A percentile compares a stretch with the other conserved stretches of the same genome.
These are phyloP conservation scores for Atrichornis clamosus DNA, from an alignment of 2,113 vertebrate species.

Conservation along the genomic window DNA sequence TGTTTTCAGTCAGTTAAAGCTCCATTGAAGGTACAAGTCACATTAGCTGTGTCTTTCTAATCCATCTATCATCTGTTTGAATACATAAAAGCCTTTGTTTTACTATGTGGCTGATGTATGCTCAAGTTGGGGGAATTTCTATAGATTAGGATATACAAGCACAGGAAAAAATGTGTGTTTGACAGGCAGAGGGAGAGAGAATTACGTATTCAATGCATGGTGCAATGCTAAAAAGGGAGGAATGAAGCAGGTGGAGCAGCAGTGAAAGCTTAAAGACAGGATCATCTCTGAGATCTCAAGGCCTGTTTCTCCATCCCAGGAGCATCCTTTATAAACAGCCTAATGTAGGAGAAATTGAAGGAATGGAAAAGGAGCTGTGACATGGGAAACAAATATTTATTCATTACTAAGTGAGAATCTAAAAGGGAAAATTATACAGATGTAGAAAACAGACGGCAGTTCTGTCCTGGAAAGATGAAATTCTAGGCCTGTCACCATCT, in stretches of 20 bases:
- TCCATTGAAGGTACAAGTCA: constrained; percentile 7
- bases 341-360: not conserved
- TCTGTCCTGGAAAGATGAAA: not conserved
- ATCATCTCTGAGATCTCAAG: constrained; percentile 25
- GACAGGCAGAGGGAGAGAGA: not conserved
- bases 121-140: constrained; percentile 36
- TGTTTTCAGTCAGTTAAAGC: constrained; percentile 33
- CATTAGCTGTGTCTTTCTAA: constrained; percentile 42
- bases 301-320: not conserved
- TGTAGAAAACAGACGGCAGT: not conserved
- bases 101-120: constrained; percentile 5
- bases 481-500: not conserved
- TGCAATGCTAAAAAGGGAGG: not conserved
- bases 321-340: constrained; percentile 30
- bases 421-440: not conserved
- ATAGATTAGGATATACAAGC: not conserved
- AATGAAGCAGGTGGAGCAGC: constrained; percentile 23
- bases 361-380: not conserved
- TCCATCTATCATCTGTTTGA: constrained; percentile 35
- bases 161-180: not conserved
- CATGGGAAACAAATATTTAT: constrained; percentile 42
- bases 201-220: not conserved
- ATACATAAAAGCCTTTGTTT: constrained; percentile 41
- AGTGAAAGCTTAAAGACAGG: constrained; percentile 35
- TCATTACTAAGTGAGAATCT: constrained; percentile 13